phyloP scores from a whole-genome alignment of 92 coral and sea anemone genomes.

The Bergia sp. region DNA sequence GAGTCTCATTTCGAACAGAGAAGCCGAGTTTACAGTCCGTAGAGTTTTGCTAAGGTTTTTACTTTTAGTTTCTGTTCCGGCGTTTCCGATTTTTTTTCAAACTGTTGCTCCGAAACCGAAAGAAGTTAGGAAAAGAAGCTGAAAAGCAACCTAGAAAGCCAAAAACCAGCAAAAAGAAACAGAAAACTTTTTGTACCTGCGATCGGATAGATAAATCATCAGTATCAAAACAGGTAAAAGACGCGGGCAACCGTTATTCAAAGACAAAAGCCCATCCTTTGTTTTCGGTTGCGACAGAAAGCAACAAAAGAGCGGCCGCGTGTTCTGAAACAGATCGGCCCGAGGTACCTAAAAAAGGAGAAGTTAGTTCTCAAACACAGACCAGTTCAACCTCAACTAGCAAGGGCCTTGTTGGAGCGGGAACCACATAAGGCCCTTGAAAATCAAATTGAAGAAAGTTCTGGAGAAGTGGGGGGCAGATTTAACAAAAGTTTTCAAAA shows the following conservation, averaged over 20 bases:
- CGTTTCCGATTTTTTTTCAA: no score
- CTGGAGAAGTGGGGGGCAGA: neutral
- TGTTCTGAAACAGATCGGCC: no score
- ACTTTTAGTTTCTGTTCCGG: no score
- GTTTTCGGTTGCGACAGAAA: no score
- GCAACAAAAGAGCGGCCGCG: no score
- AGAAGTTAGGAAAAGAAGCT: slow-evolving; percentile 18
- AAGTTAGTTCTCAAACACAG: no score
- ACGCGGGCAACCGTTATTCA: neutral
- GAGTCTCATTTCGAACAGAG: no score
- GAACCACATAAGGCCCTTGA: slow-evolving; percentile 33
- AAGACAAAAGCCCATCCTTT: slow-evolving; percentile 11
- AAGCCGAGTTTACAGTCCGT: no score
- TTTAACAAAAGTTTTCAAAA: slow-evolving; percentile 2
- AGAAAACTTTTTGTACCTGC: slow-evolving; percentile 7
- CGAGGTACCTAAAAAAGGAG: no score
- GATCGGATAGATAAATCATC: neutral
- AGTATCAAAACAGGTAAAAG: neutral
- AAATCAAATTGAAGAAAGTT: neutral
- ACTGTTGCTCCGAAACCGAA: slow-evolving; percentile 21
- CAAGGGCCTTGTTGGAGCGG: slow-evolving; percentile 29
- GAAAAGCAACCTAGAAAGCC: slow-evolving; percentile 9
- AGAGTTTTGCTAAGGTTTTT: no score
- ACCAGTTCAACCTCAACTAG: slow-evolving; percentile 8
- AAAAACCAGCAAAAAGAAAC: neutral